Evolutionary conservation across 1,140 invertebrate species (phyloP), one percentile per base, ranked within the genome.

Genomic region (Drosophila punjabiensis): DNA sequence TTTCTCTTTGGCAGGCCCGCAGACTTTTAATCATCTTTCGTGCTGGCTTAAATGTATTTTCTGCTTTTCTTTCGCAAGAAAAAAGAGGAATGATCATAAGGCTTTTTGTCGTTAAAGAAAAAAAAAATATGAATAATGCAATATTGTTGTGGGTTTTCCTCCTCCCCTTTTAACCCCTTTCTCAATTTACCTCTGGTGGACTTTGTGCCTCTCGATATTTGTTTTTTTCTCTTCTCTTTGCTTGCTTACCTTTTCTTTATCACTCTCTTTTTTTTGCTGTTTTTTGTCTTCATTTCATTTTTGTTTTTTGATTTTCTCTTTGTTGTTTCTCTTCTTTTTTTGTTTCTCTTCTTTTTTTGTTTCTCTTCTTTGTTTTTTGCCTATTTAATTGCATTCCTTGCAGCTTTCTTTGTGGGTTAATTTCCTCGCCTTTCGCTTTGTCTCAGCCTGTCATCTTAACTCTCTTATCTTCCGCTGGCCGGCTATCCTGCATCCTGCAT

Each of bases 321-420:
- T n/a, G 10, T 9, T 30, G 9, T 24, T n/a, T 32, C 5, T 30
- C 28, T 59, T 45, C 5, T 18, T 10, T 9, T 5, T 14, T 30
- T 8, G 3, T 33, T 55, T 33, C 3, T 18, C 20, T 41, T 30
- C 7, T 9, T 32, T 28, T 4, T n/a, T 10, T 28, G 5, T 55
- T 33, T 20, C 3, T 30, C 0, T 30, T 1, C 5, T n/a, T 13
- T n/a, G 10, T 50, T 16, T 61, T 16, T 53, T 63, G 5, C 33
- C 14, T 37, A 28, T 63, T 63, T 52, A 67, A 70, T 70, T 68
- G 67, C 64, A 70, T 69, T 69, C 43, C 48, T 70, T 68, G 20
- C 30, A 14, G 62, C 20, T 45, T 45, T 43, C 67, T 66, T 35
- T 67, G 62, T 20, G 20, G 16, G 7, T 70, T 56, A 48, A 68